phyloP scores from a whole-genome alignment of 2,797 vertebrate species.

The Sebastes melanostomus region DNA sequence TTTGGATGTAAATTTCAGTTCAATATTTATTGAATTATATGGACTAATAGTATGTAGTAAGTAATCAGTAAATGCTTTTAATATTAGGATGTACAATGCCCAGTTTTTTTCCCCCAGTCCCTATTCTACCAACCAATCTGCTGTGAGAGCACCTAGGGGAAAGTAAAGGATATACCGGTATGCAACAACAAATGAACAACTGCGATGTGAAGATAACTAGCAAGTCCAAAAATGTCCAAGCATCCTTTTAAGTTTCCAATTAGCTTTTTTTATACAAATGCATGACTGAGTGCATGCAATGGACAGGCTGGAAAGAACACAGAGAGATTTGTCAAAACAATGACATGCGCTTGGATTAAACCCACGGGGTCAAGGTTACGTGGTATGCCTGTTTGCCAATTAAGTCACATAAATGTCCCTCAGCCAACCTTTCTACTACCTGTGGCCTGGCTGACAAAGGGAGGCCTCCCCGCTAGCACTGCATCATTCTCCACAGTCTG shows the following conservation, averaged over 20 bases:
- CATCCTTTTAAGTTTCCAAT: background rate
- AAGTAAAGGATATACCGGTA: background rate
- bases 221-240: background rate
- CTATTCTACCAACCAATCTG: background rate
- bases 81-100: background rate
- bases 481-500: slow-evolving; percentile 46
- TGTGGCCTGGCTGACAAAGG: slow-evolving; percentile 19
- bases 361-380: background rate
- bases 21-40: background rate
- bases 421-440: slow-evolving; percentile 37
- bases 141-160: background rate
- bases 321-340: slow-evolving; percentile 24
- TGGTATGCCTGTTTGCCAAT: background rate
- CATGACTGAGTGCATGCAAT: background rate
- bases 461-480: slow-evolving; percentile 5
- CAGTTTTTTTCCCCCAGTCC: background rate
- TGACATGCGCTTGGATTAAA: slow-evolving; percentile 11
- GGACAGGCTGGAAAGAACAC: background rate
- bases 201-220: background rate
- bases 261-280: background rate
- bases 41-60: background rate
- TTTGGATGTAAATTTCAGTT: too few relatives aligned
- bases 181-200: background rate
- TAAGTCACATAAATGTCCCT: slow-evolving; percentile 16
- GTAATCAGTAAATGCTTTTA: background rate